Evolutionary conservation across 1,140 invertebrate species (phyloP), one percentile per base, ranked within the genome.

Genomic region (Zaprionus inermis): DNA sequence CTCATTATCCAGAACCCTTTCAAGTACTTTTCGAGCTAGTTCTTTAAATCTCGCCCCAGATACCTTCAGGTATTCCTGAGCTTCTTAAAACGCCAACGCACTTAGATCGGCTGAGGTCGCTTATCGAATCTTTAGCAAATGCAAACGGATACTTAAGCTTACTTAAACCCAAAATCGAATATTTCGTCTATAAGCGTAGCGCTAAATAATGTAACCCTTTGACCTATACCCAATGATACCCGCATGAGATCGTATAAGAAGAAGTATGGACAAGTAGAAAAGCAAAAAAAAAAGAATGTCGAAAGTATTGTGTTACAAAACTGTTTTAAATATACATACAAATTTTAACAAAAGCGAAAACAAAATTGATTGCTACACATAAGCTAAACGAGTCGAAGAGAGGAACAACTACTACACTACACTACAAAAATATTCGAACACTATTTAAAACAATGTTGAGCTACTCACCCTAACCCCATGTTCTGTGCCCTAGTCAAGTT

Each of bases 41-140:
- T 61, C 5, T 44, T 52, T 16, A 51, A 12, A 22, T 34, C 18
- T 60, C 32, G 55, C 30, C 22, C 41, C 65, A 60, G 44, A 16
- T 28, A 38, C 18, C 30, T 63, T 36, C 28, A 34, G 32, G 32
- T 67, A 51, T 41, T 52, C 34, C 46, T 59, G 30, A 68, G 65
- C 57, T 69, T 69, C 28, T 49, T 34, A 72, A 54, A 32, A 34
- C 16, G 34, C 46, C 56, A 72, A 58, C 12, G 51, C 41, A 34
- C 28, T 72, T 67, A 66, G 24, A 54, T 7, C 16, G 20, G 32
- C 12, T 28, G 24, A n/a, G 65, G 16, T 88, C 75, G 58, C 64
- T 88, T 88, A 79, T 56, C 82, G 79, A 79, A 59, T 73, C 72
- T 55, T 56, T 58, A 76, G 60, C 67, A 52, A 57, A 63, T 65